Percentiles rank a stretch among this genome's conserved stretches.
phyloP scores from a whole-genome alignment of 2,797 vertebrate genomes.

The Myotis myotis region DNA sequence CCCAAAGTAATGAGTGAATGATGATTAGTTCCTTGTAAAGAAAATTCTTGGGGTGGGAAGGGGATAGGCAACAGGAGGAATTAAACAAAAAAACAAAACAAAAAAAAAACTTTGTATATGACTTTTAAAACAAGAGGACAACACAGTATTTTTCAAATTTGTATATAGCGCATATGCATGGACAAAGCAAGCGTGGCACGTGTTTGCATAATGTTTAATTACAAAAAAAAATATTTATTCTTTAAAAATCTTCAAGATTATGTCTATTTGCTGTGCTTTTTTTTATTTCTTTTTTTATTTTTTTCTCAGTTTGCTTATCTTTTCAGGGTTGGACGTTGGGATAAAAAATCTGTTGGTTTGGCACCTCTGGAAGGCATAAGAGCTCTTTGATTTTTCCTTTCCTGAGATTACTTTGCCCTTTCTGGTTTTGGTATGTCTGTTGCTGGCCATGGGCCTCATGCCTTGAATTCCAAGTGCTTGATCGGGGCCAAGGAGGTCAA shows the following conservation, averaged over 20 bases:
- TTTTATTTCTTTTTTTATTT: constrained; percentile 72
- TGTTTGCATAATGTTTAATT: constrained; percentile 99
- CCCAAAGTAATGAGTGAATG: constrained; percentile 85
- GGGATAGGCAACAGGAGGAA: constrained; percentile 77
- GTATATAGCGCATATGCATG: constrained; percentile 99
- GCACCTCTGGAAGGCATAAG: constrained; percentile 72
- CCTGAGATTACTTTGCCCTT: constrained; percentile 68
- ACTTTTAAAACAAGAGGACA: constrained; percentile 91
- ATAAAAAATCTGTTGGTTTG: constrained; percentile 77
- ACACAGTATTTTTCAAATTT: constrained; percentile 99
- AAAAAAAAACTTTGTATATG: constrained; percentile 90
- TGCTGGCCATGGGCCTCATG: constrained; percentile 68
- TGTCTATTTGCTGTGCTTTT: constrained; percentile 95
- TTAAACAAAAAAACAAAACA: constrained; percentile 40
- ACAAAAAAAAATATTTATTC: constrained; percentile 97
- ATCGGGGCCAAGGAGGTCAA: constrained; percentile 37
- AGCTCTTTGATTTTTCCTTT: constrained; percentile 71
- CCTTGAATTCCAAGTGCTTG: constrained; percentile 66
- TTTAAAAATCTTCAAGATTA: constrained; percentile 94
- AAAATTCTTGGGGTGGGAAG: constrained; percentile 79
- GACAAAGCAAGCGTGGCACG: constrained; percentile 98
- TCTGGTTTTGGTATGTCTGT: constrained; percentile 68
- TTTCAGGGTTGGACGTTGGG: constrained; percentile 79
- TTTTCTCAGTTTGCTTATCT: constrained; percentile 84
- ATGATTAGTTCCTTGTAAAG: constrained; percentile 89